phyloP scores from a whole-genome alignment of 2,113 vertebrate genomes.

The Tursiops truncatus region DNA sequence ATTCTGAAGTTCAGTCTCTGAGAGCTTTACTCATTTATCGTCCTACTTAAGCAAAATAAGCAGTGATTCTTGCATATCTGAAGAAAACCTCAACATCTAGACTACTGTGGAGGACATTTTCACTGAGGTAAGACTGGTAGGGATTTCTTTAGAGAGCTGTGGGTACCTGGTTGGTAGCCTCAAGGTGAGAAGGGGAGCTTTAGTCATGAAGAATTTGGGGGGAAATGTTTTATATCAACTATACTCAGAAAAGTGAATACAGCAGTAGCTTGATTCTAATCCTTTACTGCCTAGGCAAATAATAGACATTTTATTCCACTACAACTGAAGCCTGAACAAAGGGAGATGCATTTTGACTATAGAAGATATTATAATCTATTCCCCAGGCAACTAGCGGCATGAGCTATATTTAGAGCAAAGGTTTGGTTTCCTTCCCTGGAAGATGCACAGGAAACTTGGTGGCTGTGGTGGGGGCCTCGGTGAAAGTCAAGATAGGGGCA shows the following conservation, averaged over 20 bases:
- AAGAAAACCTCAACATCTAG: not conserved
- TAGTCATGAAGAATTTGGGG: not conserved
- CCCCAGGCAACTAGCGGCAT: rapidly evolving
- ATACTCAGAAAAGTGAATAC: not conserved
- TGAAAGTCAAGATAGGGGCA: not conserved
- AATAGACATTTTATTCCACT: not conserved
- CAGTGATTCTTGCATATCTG: not conserved
- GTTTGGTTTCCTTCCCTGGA: not conserved
- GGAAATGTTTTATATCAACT: too few species aligned
- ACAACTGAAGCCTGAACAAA: not conserved
- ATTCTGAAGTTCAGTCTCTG: not conserved
- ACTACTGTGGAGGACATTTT: not conserved
- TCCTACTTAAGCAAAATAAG: not conserved
- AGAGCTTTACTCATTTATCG: not conserved
- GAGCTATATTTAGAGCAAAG: not conserved
- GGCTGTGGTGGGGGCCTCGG: not conserved
- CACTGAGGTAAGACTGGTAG: not conserved
- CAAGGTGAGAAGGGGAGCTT: not conserved
- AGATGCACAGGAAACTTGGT: not conserved
- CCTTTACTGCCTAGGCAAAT: not conserved
- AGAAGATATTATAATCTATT: not conserved
- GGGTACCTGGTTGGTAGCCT: not conserved
- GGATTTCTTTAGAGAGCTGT: not conserved
- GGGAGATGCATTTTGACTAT: not conserved
- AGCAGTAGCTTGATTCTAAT: not conserved